Evolutionary conservation across 2,797 vertebrate genomes (phyloP).

Genomic region (Sebastes hopkinsi): DNA sequence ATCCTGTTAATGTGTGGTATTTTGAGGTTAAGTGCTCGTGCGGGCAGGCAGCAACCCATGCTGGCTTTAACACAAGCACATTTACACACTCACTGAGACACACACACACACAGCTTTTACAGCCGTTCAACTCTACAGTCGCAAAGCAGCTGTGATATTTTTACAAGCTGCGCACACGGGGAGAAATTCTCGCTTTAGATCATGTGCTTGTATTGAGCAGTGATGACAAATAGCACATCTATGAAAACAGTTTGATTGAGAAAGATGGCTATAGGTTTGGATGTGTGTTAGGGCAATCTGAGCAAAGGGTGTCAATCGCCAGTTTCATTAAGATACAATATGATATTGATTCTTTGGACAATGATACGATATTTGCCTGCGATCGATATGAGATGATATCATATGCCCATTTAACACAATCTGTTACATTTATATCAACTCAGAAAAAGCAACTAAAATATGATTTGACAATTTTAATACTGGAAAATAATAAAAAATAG

Average conservation of each 20-base stretch:
- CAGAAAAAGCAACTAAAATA: too few species aligned
- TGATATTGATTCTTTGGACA: too few species aligned
- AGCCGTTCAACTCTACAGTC: conserved; percentile 39
- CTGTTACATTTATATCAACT: too few species aligned
- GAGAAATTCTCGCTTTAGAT: conserved; percentile 26
- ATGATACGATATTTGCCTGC: too few species aligned
- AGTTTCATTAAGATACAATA: too few species aligned
- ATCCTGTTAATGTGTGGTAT: conserved; percentile 34
- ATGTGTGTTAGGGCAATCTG: too few species aligned
- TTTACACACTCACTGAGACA: neutral
- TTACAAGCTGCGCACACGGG: conserved; percentile 47
- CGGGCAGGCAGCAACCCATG: conserved; percentile 32
- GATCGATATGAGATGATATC: too few species aligned
- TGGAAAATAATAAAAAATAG: too few species aligned
- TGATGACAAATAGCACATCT: neutral
- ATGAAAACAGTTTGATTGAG: neutral
- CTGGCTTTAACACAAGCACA: neutral
- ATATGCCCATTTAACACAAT: too few species aligned
- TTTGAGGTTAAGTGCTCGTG: conserved; percentile 23
- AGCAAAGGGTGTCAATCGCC: too few species aligned
- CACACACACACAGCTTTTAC: conserved; percentile 31
- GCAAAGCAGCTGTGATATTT: conserved; percentile 54
- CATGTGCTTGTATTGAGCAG: conserved; percentile 5
- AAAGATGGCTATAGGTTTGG: neutral
- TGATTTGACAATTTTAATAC: too few species aligned